Evolutionary conservation across 2,888 invertebrate species (phyloP).

Genomic region (Agrochola lychnidis): DNA sequence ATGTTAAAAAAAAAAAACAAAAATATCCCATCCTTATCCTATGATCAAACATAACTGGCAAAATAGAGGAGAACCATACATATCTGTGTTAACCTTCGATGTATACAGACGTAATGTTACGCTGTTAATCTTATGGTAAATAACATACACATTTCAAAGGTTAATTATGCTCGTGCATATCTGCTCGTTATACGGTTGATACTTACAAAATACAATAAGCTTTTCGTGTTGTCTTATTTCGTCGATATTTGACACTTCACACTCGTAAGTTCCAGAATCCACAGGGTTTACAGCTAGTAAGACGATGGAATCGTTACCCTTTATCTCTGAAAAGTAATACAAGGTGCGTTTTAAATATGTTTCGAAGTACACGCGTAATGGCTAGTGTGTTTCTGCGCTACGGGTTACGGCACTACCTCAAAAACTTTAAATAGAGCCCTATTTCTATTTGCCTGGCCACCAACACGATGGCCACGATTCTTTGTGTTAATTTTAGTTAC

Average conservation of each 20-base stretch:
- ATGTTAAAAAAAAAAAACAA: too few species aligned
- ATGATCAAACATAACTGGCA: background rate
- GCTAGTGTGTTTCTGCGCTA: background rate
- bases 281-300: conserved; percentile 73
- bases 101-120: background rate
- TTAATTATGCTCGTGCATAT: background rate
- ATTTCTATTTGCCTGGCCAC: background rate
- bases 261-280: conserved; percentile 82
- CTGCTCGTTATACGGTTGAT: conserved; percentile 1
- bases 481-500: conserved; percentile 62
- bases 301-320: conserved; percentile 77
- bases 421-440: too few species aligned
- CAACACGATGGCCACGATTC: background rate
- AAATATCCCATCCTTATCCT: background rate
- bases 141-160: background rate
- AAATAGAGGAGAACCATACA: background rate
- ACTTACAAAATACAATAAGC: conserved; percentile 84
- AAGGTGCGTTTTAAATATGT: conserved; percentile 1
- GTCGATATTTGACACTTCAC: conserved; percentile 78
- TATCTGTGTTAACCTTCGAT: background rate
- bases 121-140: background rate
- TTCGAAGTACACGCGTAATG: background rate
- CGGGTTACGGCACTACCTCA: too few species aligned
- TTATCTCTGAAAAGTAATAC: conserved; percentile 73
- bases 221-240: conserved; percentile 74